phyloP scores from a whole-genome alignment of 2,113 vertebrate genomes.

The Oreochromis spilurus region DNA sequence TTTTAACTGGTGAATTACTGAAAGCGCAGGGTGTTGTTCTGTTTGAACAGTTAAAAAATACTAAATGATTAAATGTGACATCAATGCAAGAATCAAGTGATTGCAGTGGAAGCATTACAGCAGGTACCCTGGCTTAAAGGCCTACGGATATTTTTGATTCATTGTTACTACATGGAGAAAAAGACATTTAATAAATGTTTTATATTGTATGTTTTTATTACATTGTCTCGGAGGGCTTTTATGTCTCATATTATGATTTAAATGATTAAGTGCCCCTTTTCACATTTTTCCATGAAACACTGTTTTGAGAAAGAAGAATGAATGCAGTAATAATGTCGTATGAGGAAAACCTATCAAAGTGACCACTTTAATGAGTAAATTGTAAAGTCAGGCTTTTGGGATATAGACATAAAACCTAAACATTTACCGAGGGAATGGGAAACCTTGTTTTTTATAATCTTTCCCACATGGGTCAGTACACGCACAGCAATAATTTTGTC shows the following conservation, averaged over 20 bases:
- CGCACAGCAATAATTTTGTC: not conserved
- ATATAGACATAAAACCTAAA: not conserved
- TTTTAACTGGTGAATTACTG: not conserved
- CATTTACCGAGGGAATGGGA: not conserved
- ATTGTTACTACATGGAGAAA: not conserved
- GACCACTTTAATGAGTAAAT: not conserved
- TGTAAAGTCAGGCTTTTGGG: not conserved
- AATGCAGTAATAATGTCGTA: not conserved
- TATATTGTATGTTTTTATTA: not conserved
- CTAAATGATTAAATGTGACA: not conserved
- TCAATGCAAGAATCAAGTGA: not conserved
- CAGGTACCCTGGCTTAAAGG: not conserved
- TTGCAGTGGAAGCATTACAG: not conserved
- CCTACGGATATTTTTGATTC: not conserved
- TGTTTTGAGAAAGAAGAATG: not conserved
- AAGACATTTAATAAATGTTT: not conserved
- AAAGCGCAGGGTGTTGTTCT: not conserved
- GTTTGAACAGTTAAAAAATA: not conserved
- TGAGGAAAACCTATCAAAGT: not conserved
- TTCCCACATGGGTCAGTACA: not conserved
- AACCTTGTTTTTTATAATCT: not conserved
- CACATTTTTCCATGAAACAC: not conserved
- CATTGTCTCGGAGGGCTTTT: not conserved
- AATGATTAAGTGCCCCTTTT: not conserved
- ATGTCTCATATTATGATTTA: not conserved